Conservation (phyloP, 2,113 vertebrate species). For the Melanerpes aurifrons region DNA sequence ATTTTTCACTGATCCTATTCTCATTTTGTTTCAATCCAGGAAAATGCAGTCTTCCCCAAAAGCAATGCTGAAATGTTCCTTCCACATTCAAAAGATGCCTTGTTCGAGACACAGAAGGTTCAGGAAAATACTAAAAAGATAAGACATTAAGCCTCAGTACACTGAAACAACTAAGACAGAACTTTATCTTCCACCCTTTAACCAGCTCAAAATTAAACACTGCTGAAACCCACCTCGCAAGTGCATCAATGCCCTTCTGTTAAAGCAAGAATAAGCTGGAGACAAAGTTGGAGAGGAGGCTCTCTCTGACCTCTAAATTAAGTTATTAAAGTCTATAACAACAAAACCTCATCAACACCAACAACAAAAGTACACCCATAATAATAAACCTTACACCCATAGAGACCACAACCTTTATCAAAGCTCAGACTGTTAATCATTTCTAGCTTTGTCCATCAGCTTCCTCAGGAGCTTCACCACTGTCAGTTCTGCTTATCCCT, state of each 20-base stretch:
- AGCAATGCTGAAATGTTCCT: not conserved
- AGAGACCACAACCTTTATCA: not conserved
- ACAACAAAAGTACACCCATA: not conserved
- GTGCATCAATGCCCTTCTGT: not conserved
- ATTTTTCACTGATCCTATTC: not conserved
- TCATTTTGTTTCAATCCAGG: not conserved
- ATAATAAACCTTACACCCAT: not conserved
- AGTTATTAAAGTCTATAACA: not conserved
- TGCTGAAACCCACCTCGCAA: not conserved
- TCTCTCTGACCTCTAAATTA: not conserved
- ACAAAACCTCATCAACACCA: not conserved
- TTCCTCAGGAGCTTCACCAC: not conserved
- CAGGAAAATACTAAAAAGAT: not conserved
- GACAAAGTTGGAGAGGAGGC: not conserved
- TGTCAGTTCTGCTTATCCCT: slow-evolving; percentile 25
- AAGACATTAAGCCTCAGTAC: not conserved
- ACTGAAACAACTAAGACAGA: not conserved
- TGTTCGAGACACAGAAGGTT: not conserved
- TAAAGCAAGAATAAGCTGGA: not conserved
- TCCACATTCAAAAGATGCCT: not conserved
- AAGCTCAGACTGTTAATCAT: not conserved
- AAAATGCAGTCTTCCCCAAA: not conserved
- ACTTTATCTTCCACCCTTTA: not conserved
- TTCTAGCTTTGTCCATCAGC: not conserved
- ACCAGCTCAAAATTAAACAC: not conserved